Percentiles rank a stretch among this genome's conserved stretches.
phyloP scores from a whole-genome alignment of 2,888 invertebrate genomes.

The Apamea epomidion region DNA sequence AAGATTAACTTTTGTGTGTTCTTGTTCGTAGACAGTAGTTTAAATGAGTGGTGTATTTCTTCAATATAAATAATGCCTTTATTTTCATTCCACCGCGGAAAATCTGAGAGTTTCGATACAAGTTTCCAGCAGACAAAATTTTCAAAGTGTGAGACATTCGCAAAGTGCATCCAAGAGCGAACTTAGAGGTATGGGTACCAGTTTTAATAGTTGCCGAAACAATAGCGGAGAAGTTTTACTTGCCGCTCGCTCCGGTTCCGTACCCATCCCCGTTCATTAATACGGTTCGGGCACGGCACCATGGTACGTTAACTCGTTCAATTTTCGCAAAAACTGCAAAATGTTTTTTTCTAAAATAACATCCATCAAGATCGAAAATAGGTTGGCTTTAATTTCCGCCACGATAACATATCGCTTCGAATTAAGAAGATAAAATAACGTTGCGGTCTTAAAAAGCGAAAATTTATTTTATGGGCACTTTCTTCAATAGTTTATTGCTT shows the following conservation, averaged over 20 bases:
- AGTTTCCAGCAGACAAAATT: constrained; percentile 76
- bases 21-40: constrained; percentile 21
- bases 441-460: constrained; percentile 51
- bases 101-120: constrained; percentile 72
- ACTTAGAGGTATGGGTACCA: constrained; percentile 74
- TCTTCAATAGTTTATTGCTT: constrained; percentile 62
- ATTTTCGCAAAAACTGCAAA: constrained; percentile 70
- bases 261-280: constrained; percentile 71
- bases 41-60: constrained; percentile 11
- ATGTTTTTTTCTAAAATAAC: constrained; percentile 64
- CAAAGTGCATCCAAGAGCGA: constrained; percentile 77
- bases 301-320: constrained; percentile 72
- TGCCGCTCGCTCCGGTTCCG: constrained; percentile 61
- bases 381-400: constrained; percentile 53
- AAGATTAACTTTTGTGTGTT: constrained; percentile 44
- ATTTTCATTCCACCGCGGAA: constrained; percentile 59
- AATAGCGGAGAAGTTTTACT: constrained; percentile 80
- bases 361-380: constrained; percentile 58
- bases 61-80: constrained; percentile 31
- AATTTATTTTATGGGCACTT: constrained; percentile 63
- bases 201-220: constrained; percentile 78
- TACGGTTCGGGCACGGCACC: constrained; percentile 63
- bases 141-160: constrained; percentile 78
- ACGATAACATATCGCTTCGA: constrained; percentile 55
- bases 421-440: constrained; percentile 60